A percentile compares a stretch with the other conserved stretches of the same genome.
These are phyloP conservation scores for Pachyseris speciosa DNA, from an alignment of 64 coral and sea anemone genomes.

Conservation along the genomic window DNA sequence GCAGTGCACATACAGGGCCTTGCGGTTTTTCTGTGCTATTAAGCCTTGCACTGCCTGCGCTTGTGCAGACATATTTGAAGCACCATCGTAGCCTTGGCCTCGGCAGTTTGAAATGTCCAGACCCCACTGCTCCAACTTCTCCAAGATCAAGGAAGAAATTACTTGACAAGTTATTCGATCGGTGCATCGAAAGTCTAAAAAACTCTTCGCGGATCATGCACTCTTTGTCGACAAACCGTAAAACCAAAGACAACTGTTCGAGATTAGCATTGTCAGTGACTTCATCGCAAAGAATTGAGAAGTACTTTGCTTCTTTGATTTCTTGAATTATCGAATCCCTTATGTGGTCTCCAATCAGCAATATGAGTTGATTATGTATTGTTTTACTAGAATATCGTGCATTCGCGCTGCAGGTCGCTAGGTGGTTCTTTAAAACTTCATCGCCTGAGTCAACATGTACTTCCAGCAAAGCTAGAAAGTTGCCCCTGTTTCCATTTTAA, in stretches of 20 bases:
- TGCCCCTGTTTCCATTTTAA: too few relatives aligned
- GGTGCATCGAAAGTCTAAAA: neutral
- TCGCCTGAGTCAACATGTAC: too few relatives aligned
- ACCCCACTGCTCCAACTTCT: constrained; percentile 44
- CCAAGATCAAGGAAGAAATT: constrained; percentile 11
- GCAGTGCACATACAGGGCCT: too few relatives aligned
- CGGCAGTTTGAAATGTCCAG: constrained; percentile 29
- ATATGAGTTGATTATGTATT: constrained; percentile 39
- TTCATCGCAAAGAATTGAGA: constrained; percentile 64
- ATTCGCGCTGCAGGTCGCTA: too few relatives aligned
- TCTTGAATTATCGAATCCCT: constrained; percentile 19
- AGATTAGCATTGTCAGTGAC: constrained; percentile 51
- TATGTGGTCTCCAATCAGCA: constrained; percentile 17
- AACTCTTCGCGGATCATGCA: constrained; percentile 35
- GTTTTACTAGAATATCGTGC: constrained; percentile 36
- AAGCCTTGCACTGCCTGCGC: constrained; percentile 31
- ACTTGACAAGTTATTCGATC: constrained; percentile 28
- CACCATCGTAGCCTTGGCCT: constrained; percentile 66
- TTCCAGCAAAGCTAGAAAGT: too few relatives aligned
- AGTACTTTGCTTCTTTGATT: constrained; percentile 50
- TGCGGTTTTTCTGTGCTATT: too few relatives aligned
- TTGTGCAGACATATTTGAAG: constrained; percentile 47
- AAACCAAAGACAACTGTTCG: constrained; percentile 49
- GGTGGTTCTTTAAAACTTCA: too few relatives aligned
- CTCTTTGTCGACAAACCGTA: constrained; percentile 46